Conservation (phyloP, 2,888 invertebrate genomes). For the Ctena decussata region DNA sequence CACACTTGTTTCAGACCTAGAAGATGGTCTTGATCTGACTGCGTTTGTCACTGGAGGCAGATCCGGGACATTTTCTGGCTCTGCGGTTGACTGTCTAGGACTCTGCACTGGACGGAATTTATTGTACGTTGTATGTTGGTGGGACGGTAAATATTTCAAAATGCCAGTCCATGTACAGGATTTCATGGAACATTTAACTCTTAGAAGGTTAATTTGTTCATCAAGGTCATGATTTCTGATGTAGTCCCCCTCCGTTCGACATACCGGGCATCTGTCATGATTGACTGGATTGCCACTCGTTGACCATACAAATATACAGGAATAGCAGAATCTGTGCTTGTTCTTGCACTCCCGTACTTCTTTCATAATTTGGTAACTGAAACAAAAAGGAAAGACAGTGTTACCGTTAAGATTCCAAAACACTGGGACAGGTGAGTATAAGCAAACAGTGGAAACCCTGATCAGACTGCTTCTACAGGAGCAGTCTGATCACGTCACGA, state of each 20-base stretch:
- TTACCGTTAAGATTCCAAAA: no score
- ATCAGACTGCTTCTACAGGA: no score
- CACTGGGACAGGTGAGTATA: no score
- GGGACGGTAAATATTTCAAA: slow-evolving; percentile 67
- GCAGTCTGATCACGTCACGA: no score
- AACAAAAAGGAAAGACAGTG: slow-evolving; percentile 37
- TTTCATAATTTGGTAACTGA: slow-evolving; percentile 84
- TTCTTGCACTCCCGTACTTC: slow-evolving; percentile 83
- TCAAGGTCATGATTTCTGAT: slow-evolving; percentile 73
- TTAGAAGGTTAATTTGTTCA: slow-evolving; percentile 72
- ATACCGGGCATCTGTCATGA: slow-evolving; percentile 84
- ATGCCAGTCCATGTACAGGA: slow-evolving; percentile 80
- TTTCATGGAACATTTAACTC: slow-evolving; percentile 81
- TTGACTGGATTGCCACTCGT: slow-evolving; percentile 83
- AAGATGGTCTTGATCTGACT: neutral
- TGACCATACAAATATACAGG: slow-evolving; percentile 85
- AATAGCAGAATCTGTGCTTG: slow-evolving; percentile 84
- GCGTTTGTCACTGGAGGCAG: neutral
- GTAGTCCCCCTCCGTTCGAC: slow-evolving; percentile 79
- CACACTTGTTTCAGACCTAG: neutral
- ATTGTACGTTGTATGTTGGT: slow-evolving; percentile 72
- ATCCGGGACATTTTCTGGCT: neutral
- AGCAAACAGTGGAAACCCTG: no score
- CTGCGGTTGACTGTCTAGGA: neutral
- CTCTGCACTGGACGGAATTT: neutral